Conservation (phyloP, 1,140 invertebrate genomes). For the Caenorhabditis elegans region DNA sequence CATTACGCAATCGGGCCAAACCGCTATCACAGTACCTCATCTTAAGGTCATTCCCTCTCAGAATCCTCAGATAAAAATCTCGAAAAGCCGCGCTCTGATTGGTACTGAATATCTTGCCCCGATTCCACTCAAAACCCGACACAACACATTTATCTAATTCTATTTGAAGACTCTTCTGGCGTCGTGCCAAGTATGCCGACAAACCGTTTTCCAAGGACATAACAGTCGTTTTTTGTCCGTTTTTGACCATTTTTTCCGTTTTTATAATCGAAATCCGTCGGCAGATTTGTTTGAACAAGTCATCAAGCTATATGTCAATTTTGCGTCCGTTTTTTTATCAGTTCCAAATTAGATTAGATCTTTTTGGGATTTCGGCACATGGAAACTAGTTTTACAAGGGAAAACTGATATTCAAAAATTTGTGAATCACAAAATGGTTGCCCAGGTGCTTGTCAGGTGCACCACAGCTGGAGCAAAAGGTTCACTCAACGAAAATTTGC, state of each 20-base stretch:
- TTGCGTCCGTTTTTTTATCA: background rate
- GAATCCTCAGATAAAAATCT: slow-evolving; percentile 10
- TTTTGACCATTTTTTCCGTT: background rate
- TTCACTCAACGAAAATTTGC: background rate
- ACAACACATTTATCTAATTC: slow-evolving; percentile 23
- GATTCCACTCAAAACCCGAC: background rate
- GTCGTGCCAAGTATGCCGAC: slow-evolving; percentile 27
- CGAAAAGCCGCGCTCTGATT: slow-evolving; percentile 5
- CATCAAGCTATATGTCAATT: slow-evolving; percentile 1
- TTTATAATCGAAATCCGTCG: background rate
- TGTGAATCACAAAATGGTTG: background rate
- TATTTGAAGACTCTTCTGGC: slow-evolving; percentile 15
- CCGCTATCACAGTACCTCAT: slow-evolving; percentile 21
- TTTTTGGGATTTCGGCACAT: background rate
- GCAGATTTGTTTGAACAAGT: slow-evolving; percentile 22
- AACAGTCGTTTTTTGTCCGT: background rate
- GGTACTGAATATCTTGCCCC: background rate
- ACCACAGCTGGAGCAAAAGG: background rate
- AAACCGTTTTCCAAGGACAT: background rate
- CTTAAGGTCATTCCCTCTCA: background rate
- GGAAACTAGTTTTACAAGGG: background rate
- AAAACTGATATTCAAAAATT: background rate
- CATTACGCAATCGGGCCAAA: slow-evolving; percentile 18
- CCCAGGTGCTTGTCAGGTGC: background rate
- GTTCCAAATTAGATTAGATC: background rate